A percentile compares a stretch with the other conserved stretches of the same genome.
Conservation (phyloP, 2,888 invertebrate species). For the Cantharis lateralis region DNA sequence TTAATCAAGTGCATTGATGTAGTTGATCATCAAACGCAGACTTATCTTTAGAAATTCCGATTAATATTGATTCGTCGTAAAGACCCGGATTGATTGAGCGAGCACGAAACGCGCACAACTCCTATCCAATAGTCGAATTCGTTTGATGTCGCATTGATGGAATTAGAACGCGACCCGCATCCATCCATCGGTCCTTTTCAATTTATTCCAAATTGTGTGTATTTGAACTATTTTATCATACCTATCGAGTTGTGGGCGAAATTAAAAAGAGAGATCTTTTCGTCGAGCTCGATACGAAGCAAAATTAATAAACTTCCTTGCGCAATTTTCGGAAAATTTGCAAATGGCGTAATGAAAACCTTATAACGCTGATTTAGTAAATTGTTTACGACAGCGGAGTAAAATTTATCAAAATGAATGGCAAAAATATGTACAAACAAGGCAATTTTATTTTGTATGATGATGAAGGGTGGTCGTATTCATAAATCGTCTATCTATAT, state of each 20-base stretch:
- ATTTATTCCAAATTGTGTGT: conserved; percentile 25
- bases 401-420: conserved; percentile 20
- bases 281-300: background rate
- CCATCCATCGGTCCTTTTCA: conserved; percentile 29
- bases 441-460: conserved; percentile 16
- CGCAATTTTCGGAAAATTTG: background rate
- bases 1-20: conserved; percentile 34
- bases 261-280: background rate
- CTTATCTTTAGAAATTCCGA: conserved; percentile 45
- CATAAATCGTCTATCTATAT: conserved; percentile 43
- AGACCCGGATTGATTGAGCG: conserved; percentile 43
- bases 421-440: conserved; percentile 18
- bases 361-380: conserved; percentile 3
- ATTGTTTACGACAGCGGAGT: conserved; percentile 7
- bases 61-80: conserved; percentile 42
- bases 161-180: conserved; percentile 31
- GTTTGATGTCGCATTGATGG: conserved; percentile 32
- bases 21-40: conserved; percentile 34
- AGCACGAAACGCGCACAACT: conserved; percentile 23
- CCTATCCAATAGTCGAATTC: conserved; percentile 24
- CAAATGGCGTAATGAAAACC: background rate
- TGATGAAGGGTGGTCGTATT: conserved; percentile 11
- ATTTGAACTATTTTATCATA: conserved; percentile 17
- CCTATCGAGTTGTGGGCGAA: background rate
- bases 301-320: background rate